Conservation (phyloP, 2,888 invertebrate genomes). For the Lasiommata megera region DNA sequence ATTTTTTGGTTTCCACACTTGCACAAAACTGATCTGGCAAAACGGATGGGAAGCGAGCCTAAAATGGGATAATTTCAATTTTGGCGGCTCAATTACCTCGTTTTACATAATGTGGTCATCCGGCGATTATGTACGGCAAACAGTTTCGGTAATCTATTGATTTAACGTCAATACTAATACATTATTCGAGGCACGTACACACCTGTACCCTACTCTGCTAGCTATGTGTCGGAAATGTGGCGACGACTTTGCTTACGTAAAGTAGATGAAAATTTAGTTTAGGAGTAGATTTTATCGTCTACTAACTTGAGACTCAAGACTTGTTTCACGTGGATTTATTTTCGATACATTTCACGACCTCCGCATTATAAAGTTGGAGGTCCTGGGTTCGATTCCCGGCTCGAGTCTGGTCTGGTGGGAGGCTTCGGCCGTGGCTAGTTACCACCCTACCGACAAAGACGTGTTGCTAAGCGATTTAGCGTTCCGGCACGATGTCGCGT, state of each 20-base stretch:
- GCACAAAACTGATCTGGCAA: background rate
- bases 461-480: too few relatives aligned
- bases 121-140: constrained; percentile 22
- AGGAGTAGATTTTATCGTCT: background rate
- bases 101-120: constrained; percentile 29
- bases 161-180: constrained; percentile 19
- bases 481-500: too few relatives aligned
- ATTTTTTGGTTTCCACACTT: too few relatives aligned
- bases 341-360: too few relatives aligned
- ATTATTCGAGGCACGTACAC: constrained; percentile 21
- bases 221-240: background rate
- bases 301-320: background rate
- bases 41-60: background rate
- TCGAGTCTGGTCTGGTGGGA: too few relatives aligned
- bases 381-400: too few relatives aligned
- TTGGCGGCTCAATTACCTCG: constrained; percentile 29
- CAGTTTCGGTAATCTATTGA: constrained; percentile 22
- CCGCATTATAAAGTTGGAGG: too few relatives aligned
- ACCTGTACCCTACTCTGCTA: background rate
- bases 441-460: too few relatives aligned
- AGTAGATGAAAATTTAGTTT: background rate
- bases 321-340: too few relatives aligned
- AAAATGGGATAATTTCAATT: constrained; percentile 31
- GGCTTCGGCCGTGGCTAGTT: too few relatives aligned
- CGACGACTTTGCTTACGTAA: constrained; percentile 2